A percentile compares a stretch with the other conserved stretches of the same genome.
Conservation (phyloP, 2,888 invertebrate species). For the Tipula vernalis region DNA sequence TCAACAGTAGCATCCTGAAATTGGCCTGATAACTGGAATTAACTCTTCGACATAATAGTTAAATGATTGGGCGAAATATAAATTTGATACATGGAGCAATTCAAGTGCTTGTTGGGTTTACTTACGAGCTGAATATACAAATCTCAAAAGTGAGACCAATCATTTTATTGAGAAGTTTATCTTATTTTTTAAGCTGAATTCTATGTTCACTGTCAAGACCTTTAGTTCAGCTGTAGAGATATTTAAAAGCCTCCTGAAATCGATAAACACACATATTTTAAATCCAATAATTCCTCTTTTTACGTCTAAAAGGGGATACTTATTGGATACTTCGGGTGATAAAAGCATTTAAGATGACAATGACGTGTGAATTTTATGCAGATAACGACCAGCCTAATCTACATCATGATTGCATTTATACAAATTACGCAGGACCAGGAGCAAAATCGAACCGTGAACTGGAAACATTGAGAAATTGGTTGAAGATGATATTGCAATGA, state of each 20-base stretch:
- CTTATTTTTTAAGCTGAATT: constrained; percentile 49
- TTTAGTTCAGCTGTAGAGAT: constrained; percentile 55
- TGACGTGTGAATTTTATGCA: constrained; percentile 42
- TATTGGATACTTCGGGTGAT: constrained; percentile 48
- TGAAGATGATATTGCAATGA: constrained; percentile 49
- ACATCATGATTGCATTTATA: constrained; percentile 53
- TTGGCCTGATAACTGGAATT: constrained; percentile 60
- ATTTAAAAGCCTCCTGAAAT: constrained; percentile 44
- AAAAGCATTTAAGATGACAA: constrained; percentile 41
- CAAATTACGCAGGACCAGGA: constrained; percentile 58
- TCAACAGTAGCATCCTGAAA: constrained; percentile 59
- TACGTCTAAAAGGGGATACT: constrained; percentile 42
- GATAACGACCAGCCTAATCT: constrained; percentile 47
- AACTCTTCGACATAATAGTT: constrained; percentile 52
- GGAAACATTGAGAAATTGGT: constrained; percentile 52
- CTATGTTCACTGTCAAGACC: constrained; percentile 42
- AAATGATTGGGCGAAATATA: constrained; percentile 46
- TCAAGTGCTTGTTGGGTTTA: constrained; percentile 55
- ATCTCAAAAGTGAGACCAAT: constrained; percentile 53
- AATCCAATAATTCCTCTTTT: constrained; percentile 54
- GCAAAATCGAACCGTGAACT: constrained; percentile 47
- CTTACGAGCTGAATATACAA: constrained; percentile 50
- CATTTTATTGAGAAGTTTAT: constrained; percentile 55
- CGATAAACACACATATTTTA: constrained; percentile 37
- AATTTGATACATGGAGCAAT: constrained; percentile 57